Conservation (phyloP, 2,888 invertebrate species). For the Himalopsyche tibetana region DNA sequence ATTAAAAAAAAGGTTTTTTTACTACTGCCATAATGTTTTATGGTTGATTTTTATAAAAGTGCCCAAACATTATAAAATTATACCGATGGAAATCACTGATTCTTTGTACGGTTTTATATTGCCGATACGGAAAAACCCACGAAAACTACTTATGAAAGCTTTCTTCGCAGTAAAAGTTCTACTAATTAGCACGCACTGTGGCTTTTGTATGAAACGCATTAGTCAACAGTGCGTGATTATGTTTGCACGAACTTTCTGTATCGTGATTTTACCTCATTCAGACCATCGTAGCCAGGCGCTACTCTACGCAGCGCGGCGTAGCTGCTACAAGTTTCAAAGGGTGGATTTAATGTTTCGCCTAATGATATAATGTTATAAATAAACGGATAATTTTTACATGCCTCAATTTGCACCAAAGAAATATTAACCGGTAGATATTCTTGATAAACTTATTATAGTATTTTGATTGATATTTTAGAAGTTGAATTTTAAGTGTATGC, state of each 20-base stretch:
- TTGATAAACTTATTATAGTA: no score
- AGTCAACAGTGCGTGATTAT: constrained; percentile 37
- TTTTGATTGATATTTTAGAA: no score
- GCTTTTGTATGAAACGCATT: constrained; percentile 35
- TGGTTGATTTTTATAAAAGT: no score
- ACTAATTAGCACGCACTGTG: constrained; percentile 32
- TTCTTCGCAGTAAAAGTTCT: neutral
- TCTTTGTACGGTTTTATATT: neutral
- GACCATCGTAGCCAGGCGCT: neutral
- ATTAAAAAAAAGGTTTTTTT: no score
- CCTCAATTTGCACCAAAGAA: neutral
- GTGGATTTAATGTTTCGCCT: neutral
- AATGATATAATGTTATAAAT: neutral
- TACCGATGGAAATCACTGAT: no score
- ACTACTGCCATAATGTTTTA: no score
- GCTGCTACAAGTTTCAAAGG: neutral
- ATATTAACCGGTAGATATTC: neutral
- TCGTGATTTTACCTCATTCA: constrained; percentile 23
- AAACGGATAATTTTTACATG: constrained; percentile 8
- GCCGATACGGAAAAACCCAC: neutral
- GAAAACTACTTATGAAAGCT: constrained; percentile 28
- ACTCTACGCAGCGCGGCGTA: neutral
- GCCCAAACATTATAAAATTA: no score
- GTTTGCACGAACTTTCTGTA: constrained; percentile 31
- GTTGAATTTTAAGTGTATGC: no score